Evolutionary conservation across 2,888 invertebrate genomes (phyloP), one percentile per base, ranked within the genome.

Genomic region (Cremastinae sp.): DNA sequence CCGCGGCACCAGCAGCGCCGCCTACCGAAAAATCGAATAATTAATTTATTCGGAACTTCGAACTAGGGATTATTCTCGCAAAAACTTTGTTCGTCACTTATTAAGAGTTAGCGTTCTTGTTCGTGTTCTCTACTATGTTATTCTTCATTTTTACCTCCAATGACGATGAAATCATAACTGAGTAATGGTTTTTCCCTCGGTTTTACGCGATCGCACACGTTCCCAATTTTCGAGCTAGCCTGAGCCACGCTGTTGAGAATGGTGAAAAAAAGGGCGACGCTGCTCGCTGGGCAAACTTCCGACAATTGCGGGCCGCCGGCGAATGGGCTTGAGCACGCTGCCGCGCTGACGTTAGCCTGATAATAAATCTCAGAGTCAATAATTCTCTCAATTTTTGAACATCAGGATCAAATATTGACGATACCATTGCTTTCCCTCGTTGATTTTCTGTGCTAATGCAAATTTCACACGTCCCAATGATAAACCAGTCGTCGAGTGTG

Each of bases 151-250:
- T 83, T 64, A 88, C 88, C 93, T 0, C 94, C 94, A 8, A 93
- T 90, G 2, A 94, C 93, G n/a, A 94, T 90, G 79, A 94, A 94
- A 86, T 94, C 94, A 74, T 94, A 94, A 53, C 86, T 90, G 0
- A 86, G 80, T 34, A 91, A 90, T 0, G 90, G 89, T 0, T 76
- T 81, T 0, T 85, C 84, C 45, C 82, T 86, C 2, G 92, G 91
- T 0, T 49, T 82, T 0, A 94, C 89, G 14, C 93, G 90, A 41
- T 91, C 90, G 84, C 93, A 93, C 0, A 92, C 91, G 9, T 83
- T 78, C 4, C 77, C 82, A 47, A 88, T 83, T 20, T 73, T 69
- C 0, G 82, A 71, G 65, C 61, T 80, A 0, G 54, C 49, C 12
- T 78, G 43, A 0, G 83, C 16, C 0, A 87, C 28, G 9, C 74